These are phyloP conservation scores for Drosophila emarginata DNA, from an alignment of 2,888 invertebrate species.

Conservation along the genomic window DNA sequence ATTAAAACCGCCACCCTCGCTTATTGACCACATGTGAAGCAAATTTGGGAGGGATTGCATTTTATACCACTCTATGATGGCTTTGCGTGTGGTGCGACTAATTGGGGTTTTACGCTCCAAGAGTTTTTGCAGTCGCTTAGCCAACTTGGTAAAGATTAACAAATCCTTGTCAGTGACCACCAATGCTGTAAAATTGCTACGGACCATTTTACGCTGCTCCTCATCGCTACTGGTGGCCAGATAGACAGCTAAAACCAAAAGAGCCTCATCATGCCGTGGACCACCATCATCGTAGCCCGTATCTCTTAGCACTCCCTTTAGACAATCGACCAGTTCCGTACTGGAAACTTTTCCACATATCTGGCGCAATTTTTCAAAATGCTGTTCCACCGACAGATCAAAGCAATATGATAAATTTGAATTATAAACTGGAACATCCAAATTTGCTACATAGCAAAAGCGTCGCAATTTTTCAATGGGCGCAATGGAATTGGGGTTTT, in stretches of 20 bases:
- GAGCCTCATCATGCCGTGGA: conserved; percentile 77
- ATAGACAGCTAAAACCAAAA: conserved; percentile 76
- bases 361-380: conserved; percentile 38
- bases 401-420: conserved; percentile 25
- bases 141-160: conserved; percentile 74
- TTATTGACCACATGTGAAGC: conserved; percentile 66
- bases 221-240: conserved; percentile 52
- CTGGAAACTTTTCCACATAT: conserved; percentile 55
- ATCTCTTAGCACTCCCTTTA: conserved; percentile 46
- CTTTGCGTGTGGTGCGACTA: conserved; percentile 75
- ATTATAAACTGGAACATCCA: conserved; percentile 68
- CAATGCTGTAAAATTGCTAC: conserved; percentile 55
- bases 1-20: conserved; percentile 50
- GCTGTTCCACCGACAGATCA: conserved; percentile 42
- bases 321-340: conserved; percentile 50
- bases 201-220: conserved; percentile 58
- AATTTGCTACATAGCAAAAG: conserved; percentile 62
- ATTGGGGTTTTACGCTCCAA: conserved; percentile 60
- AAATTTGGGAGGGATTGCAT: conserved; percentile 53
- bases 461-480: conserved; percentile 57
- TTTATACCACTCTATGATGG: conserved; percentile 77
- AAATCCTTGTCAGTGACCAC: conserved; percentile 70
- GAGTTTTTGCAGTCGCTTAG: conserved; percentile 58
- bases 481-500: background rate
- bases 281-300: conserved; percentile 39